Evolutionary conservation across 2,113 vertebrate genomes (phyloP).

Genomic region (Crotalus horridus): DNA sequence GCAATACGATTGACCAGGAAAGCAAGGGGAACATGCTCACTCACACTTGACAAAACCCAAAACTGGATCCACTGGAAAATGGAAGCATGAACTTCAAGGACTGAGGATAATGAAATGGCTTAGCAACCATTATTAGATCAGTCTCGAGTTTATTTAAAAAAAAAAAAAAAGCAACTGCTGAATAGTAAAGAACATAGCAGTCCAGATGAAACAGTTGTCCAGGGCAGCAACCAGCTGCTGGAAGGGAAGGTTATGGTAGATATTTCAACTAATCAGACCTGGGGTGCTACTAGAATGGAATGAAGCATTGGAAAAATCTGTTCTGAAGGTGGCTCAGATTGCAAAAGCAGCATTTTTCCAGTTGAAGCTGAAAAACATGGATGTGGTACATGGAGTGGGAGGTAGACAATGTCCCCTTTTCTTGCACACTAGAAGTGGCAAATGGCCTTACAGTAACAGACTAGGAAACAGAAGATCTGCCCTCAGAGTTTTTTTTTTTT

Average conservation of each 20-base stretch:
- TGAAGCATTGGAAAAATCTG: neutral
- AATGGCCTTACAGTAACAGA: neutral
- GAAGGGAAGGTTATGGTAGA: neutral
- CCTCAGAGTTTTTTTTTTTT: neutral
- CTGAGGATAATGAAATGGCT: neutral
- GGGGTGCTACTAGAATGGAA: neutral
- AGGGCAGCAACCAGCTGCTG: neutral
- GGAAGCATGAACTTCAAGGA: neutral
- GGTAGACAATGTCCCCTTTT: neutral
- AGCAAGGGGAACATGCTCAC: neutral
- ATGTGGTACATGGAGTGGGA: neutral
- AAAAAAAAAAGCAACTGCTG: neutral
- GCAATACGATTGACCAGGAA: neutral
- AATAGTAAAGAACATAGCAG: neutral
- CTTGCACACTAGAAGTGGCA: neutral
- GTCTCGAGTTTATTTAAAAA: neutral
- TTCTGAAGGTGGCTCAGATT: neutral
- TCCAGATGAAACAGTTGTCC: neutral
- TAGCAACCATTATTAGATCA: neutral
- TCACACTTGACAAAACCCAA: neutral
- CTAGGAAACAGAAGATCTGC: neutral
- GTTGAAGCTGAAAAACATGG: neutral
- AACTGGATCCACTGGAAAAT: neutral
- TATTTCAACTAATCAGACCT: neutral
- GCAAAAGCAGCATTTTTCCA: neutral